Evolutionary conservation across 2,888 invertebrate genomes (phyloP), one percentile per base, ranked within the genome.

Genomic region (Teleogryllus oceanicus): DNA sequence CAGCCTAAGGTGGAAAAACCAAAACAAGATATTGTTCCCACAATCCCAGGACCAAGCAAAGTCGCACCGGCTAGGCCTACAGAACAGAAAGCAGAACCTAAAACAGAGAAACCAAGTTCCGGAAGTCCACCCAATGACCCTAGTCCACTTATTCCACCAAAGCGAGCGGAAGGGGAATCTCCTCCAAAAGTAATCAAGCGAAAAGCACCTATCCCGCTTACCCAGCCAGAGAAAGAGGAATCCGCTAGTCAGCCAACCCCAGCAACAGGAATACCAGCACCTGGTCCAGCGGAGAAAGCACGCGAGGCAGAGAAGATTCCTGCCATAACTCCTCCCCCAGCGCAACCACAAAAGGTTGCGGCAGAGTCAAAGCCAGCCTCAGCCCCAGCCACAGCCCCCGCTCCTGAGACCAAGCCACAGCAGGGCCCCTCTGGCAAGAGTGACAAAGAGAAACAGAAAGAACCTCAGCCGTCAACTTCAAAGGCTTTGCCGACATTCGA

Each of bases 151-250:
- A 88, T 86, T 82, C 85, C 87, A 1, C 82, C 82, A 24, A 87
- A 87, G 81, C 86, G 88, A 2, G 85, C 86, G 0, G 85, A 87
- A 0, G 88, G 88, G 5, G 88, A 88, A 16, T 86, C 89, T 11
- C 89, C 89, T 12, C 89, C 89, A 1, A 89, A 89, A 80, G 89
- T 90, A 1, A 87, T 90, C 79, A 91, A 90, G 85, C 84, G 86
- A 74, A 88, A 87, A 81, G 84, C 86, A 12, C 85, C 85, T 78
- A 78, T 79, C 11, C 80, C 75, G 4, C 50, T 18, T 13, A 21
- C 78, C 18, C 62, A n/a, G 11, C 37, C 50, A 51, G n/a, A 10
- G 10, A 74, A 80, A 5, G 76, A 24, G 4, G 51, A 75, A 50
- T 3, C 77, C 21, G 24, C 80, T 62, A 74, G 21, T 37, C 20